phyloP scores from a whole-genome alignment of 2,888 invertebrate genomes.

The Sphaerophoria rueppellii region DNA sequence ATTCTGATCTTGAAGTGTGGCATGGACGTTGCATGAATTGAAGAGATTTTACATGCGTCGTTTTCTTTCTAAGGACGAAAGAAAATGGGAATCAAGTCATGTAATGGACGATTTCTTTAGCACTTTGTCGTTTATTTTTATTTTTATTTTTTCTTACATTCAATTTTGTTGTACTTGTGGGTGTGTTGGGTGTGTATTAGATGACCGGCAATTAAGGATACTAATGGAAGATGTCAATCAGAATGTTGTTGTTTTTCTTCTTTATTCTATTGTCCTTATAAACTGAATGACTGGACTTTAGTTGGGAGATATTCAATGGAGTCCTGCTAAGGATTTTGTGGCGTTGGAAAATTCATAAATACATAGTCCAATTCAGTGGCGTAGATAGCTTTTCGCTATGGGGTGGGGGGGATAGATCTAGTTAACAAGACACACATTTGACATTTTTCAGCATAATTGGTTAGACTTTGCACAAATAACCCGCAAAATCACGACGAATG shows the following conservation, averaged over 20 bases:
- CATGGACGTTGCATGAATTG: conserved; percentile 42
- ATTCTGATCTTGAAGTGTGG: conserved; percentile 6
- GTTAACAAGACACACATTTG: too few species aligned
- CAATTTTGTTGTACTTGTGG: conserved; percentile 14
- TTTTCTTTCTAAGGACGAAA: background rate
- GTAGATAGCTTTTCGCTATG: too few species aligned
- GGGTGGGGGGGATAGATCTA: too few species aligned
- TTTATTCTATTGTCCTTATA: background rate
- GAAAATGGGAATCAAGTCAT: conserved; percentile 19
- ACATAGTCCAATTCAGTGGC: too few species aligned
- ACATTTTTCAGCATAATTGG: too few species aligned
- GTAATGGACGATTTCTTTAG: conserved; percentile 67
- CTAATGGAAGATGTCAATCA: conserved; percentile 64
- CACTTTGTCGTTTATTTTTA: conserved; percentile 55
- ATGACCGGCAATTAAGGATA: conserved; percentile 67
- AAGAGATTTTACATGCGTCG: conserved; percentile 36
- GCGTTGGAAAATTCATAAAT: too few species aligned
- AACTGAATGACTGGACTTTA: conserved; percentile 6
- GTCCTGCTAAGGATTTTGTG: background rate
- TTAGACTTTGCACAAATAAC: too few species aligned
- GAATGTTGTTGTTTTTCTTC: conserved; percentile 17
- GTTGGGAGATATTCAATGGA: background rate
- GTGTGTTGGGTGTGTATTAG: conserved; percentile 37
- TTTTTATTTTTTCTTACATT: background rate
- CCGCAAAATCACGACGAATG: too few species aligned